Base-by-base conservation (phyloP, 1,140 invertebrate species). In the Stegodyphus mimosarum region DNA sequence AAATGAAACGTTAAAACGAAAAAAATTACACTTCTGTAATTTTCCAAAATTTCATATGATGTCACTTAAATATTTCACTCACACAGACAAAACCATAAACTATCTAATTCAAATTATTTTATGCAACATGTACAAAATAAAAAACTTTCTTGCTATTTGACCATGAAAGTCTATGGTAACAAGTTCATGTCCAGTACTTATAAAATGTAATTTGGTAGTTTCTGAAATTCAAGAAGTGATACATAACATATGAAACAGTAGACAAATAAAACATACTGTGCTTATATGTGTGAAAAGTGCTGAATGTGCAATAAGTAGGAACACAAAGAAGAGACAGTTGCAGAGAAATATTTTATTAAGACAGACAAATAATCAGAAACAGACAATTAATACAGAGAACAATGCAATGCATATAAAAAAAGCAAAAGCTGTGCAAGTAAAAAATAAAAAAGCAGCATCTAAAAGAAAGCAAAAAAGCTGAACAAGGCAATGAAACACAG, bases 321-420 rank as follows among this genome's bases (percentile, higher is more conserved):
- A 81, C 77, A 69, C 72, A 83, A 83, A 83, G 72, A 83, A 83
- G 53, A 83, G 64, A 75, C 72, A 76, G 71, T 17, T 48, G 15
- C 48, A 75, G 18, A 83, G 81, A 83, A 83, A 75, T 69, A 76
- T 76, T 83, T 79, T 83, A 74, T 83, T 75, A 75, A 83, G 50
- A 70, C 71, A 83, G 48, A 66, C 6, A 64, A 67, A 13, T 7
- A n/a, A 83, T 55, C 6, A 75, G 33, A 74, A 63, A 83, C 51
- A 83, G 55, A 64, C 48, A 72, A 73, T 81, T 73, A 76, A 55
- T 83, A 83, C 81, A 83, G 63, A 83, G 48, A 67, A 73, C 17
- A 75, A 49, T 48, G 60, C 63, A 83, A 13, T 83, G 11, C 70
- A 83, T 60, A 66, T 11, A 72, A 73, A 18, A 73, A 53, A 81